A percentile compares a stretch with the other conserved stretches of the same genome.
These are phyloP conservation scores for Vulpes vulpes DNA, from an alignment of 2,113 vertebrate species.

Conservation along the genomic window DNA sequence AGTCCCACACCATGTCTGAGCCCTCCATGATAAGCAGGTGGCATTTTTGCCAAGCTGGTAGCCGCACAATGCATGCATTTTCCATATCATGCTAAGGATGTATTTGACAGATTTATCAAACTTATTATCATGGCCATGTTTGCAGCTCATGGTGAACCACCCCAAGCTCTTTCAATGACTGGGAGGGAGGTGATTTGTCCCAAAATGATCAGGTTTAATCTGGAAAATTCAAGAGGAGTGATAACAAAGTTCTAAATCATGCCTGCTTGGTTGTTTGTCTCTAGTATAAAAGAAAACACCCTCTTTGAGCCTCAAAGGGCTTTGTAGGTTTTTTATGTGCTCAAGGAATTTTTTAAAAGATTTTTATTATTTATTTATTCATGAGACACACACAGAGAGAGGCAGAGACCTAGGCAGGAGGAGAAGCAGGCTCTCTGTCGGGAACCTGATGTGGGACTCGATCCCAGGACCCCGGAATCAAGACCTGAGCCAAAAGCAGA, in stretches of 20 bases:
- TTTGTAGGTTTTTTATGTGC: neutral
- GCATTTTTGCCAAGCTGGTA: neutral
- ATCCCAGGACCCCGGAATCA: no score
- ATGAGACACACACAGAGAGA: no score
- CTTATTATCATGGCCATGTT: neutral
- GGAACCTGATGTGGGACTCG: no score
- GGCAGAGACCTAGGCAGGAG: no score
- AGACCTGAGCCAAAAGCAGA: no score
- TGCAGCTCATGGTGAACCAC: accelerated
- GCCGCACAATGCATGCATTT: neutral
- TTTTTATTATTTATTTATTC: no score
- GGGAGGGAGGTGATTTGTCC: neutral
- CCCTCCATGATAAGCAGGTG: neutral
- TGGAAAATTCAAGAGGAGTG: neutral
- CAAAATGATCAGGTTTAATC: neutral
- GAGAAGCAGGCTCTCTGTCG: no score
- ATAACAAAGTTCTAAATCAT: neutral
- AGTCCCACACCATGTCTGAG: neutral
- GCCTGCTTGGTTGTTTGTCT: neutral
- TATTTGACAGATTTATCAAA: neutral
- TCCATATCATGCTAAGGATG: neutral
- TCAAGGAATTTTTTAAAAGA: neutral
- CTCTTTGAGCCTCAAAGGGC: neutral
- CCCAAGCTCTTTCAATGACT: neutral
- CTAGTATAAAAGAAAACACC: neutral